phyloP scores from a whole-genome alignment of 2,888 invertebrate genomes.

The Macaria liturata region DNA sequence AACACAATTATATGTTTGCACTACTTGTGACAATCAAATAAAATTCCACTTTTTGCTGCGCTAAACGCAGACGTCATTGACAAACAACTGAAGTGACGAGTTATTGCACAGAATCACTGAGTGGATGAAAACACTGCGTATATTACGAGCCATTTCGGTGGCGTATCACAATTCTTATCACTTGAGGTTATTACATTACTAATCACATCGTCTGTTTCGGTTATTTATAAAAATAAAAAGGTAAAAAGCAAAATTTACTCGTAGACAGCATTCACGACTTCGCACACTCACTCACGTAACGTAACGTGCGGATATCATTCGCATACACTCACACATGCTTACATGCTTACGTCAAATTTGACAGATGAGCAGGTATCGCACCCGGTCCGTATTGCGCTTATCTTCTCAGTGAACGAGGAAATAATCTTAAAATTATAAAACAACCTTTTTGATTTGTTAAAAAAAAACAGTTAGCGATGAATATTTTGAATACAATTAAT shows the following conservation, averaged over 20 bases:
- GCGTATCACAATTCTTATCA: slow-evolving; percentile 79
- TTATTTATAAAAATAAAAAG: slow-evolving; percentile 81
- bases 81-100: slow-evolving; percentile 82
- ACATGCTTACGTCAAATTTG: slow-evolving; percentile 52
- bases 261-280: slow-evolving; percentile 79
- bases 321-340: slow-evolving; percentile 56
- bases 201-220: slow-evolving; percentile 70
- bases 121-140: slow-evolving; percentile 74
- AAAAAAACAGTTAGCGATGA: too few relatives aligned
- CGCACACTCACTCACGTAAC: slow-evolving; percentile 77
- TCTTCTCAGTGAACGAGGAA: too few relatives aligned
- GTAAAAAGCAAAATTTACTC: slow-evolving; percentile 79
- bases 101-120: slow-evolving; percentile 78
- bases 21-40: slow-evolving; percentile 81
- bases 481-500: too few relatives aligned
- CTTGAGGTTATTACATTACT: slow-evolving; percentile 72
- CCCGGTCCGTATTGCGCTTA: slow-evolving; percentile 32
- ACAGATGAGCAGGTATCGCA: slow-evolving; percentile 61
- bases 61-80: slow-evolving; percentile 83
- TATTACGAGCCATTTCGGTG: slow-evolving; percentile 69
- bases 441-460: too few relatives aligned
- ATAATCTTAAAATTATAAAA: too few relatives aligned
- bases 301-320: slow-evolving; percentile 74
- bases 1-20: slow-evolving; percentile 76
- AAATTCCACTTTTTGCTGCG: slow-evolving; percentile 82